Evolutionary conservation across 2,113 vertebrate species (phyloP).

Genomic region (Macrotus californicus): DNA sequence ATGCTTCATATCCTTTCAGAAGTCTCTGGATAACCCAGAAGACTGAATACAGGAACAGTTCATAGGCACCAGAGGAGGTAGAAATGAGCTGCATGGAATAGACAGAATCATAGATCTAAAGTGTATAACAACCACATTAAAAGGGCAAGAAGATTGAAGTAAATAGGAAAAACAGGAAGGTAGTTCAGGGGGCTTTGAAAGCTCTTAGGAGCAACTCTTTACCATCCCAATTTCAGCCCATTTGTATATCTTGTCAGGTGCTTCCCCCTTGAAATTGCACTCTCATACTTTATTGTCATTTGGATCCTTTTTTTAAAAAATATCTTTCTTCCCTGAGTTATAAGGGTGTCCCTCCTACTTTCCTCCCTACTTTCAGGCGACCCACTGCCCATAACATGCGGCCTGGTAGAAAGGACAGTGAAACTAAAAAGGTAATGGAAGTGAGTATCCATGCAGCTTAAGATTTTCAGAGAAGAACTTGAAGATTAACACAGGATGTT

Average conservation of each 20-base stretch:
- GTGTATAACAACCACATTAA: neutral
- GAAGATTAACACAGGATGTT: neutral
- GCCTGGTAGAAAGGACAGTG: neutral
- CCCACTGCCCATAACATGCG: neutral
- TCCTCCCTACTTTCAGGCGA: neutral
- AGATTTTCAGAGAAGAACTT: neutral
- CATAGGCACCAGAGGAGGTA: neutral
- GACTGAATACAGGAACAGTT: neutral
- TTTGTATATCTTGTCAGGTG: neutral
- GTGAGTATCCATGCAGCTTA: neutral
- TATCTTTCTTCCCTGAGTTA: neutral
- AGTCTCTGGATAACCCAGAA: neutral
- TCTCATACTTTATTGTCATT: neutral
- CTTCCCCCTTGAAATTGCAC: neutral
- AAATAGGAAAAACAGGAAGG: neutral
- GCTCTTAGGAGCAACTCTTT: neutral
- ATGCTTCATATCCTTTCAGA: constrained; percentile 94
- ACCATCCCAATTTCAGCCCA: neutral
- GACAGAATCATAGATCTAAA: rapidly evolving
- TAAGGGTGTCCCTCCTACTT: neutral
- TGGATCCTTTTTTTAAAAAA: neutral
- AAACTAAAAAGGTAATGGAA: neutral
- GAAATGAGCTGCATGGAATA: neutral
- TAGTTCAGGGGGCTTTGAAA: neutral
- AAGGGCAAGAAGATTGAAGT: neutral